phyloP scores from a whole-genome alignment of 2,797 vertebrate species.

The Eurystomus glaucurus region DNA sequence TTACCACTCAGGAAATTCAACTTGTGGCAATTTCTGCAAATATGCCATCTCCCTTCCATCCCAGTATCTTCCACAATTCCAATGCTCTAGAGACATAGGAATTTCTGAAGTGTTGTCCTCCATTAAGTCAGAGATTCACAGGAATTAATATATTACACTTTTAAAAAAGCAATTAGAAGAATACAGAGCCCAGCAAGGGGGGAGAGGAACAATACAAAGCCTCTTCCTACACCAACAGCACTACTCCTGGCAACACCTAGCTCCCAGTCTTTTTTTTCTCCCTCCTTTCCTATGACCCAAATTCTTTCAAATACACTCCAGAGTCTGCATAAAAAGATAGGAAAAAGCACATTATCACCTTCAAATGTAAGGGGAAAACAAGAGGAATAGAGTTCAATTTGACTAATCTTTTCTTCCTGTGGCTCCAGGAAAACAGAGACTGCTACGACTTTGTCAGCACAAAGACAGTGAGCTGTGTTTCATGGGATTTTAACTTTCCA shows the following conservation, averaged over 20 bases:
- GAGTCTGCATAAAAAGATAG: neutral
- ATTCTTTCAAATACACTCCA: neutral
- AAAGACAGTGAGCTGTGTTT: neutral
- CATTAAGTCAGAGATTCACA: neutral
- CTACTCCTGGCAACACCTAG: neutral
- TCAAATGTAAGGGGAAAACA: neutral
- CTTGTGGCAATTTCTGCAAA: neutral
- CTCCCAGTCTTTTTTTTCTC: neutral
- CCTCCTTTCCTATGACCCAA: neutral
- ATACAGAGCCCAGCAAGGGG: neutral
- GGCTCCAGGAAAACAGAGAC: neutral
- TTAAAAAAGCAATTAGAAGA: neutral
- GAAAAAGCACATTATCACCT: neutral
- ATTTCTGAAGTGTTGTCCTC: neutral
- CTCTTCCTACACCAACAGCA: neutral
- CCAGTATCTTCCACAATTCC: neutral
- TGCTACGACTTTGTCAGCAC: neutral
- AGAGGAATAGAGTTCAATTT: neutral
- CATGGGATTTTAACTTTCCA: neutral
- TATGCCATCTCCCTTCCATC: neutral
- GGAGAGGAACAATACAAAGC: neutral
- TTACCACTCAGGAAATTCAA: neutral
- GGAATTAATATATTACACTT: neutral
- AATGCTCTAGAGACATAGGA: neutral
- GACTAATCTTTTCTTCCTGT: neutral